phyloP scores from a whole-genome alignment of 2,888 invertebrate species.

The Lucinisca nassula region DNA sequence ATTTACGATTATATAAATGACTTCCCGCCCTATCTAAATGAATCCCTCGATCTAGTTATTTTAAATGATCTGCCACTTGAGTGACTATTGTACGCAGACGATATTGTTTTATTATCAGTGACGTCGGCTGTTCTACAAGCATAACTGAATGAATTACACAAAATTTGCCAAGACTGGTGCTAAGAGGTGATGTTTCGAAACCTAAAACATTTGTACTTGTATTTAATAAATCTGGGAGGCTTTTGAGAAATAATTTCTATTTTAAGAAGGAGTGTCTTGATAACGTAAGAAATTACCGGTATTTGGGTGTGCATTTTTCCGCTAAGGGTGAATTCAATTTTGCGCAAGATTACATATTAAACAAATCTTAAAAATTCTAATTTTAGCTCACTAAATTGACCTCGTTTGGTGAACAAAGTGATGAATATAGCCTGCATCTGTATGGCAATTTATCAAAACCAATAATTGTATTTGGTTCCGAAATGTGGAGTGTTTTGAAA shows the following conservation, averaged over 20 bases:
- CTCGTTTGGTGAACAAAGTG: background rate
- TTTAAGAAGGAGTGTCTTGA: background rate
- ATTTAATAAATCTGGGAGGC: background rate
- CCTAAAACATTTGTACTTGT: background rate
- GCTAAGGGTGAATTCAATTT: background rate
- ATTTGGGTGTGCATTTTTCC: slow-evolving; percentile 9
- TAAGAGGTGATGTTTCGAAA: background rate
- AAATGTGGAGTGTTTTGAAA: background rate
- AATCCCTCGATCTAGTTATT: background rate
- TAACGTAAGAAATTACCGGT: background rate
- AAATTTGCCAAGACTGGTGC: background rate
- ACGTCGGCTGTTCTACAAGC: background rate
- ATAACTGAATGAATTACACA: background rate
- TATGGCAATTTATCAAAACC: background rate
- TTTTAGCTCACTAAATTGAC: background rate
- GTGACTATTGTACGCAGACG: background rate
- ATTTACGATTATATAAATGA: too few relatives aligned
- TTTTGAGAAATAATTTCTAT: background rate
- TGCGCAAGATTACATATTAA: background rate
- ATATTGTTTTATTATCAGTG: background rate
- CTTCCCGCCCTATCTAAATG: too few relatives aligned
- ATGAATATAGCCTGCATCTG: background rate
- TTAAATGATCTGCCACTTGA: background rate
- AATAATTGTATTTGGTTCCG: background rate
- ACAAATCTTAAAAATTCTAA: background rate